phyloP scores from a whole-genome alignment of 1,140 invertebrate genomes.

The Megalonaias nervosa region DNA sequence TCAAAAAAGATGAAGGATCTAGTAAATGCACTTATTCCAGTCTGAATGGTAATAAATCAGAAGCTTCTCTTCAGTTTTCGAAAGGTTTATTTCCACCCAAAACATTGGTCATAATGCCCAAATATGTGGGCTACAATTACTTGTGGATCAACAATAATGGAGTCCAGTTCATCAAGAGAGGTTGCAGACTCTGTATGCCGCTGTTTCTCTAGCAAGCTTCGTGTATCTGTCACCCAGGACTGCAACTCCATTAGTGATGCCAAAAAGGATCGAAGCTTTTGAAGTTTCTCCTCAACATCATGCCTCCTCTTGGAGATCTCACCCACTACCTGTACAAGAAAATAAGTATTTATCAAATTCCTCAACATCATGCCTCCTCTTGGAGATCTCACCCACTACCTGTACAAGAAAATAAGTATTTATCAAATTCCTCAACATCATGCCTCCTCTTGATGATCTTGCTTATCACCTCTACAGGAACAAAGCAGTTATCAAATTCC shows the following conservation, averaged over 20 bases:
- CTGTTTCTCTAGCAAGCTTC: constrained; percentile 51
- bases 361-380: neutral
- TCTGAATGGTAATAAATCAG: no score
- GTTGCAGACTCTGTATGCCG: constrained; percentile 43
- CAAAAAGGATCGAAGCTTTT: constrained; percentile 46
- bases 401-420: neutral
- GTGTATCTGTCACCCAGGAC: constrained; percentile 56
- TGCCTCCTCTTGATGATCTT: neutral
- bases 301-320: constrained; percentile 55
- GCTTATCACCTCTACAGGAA: neutral
- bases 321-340: constrained; percentile 43
- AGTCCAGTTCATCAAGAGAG: constrained; percentile 70
- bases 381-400: neutral
- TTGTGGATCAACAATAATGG: constrained; percentile 76
- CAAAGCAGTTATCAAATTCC: neutral
- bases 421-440: neutral
- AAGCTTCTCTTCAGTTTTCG: no score
- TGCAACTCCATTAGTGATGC: constrained; percentile 54
- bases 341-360: neutral
- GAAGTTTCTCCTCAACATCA: constrained; percentile 46
- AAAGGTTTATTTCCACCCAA: no score
- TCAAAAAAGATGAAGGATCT: no score
- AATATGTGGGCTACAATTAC: constrained; percentile 63
- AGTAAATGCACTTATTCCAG: no score
- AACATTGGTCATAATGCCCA: no score